Base-by-base conservation (phyloP, 2,797 vertebrate genomes). In the Scomberomorus guttatus region DNA sequence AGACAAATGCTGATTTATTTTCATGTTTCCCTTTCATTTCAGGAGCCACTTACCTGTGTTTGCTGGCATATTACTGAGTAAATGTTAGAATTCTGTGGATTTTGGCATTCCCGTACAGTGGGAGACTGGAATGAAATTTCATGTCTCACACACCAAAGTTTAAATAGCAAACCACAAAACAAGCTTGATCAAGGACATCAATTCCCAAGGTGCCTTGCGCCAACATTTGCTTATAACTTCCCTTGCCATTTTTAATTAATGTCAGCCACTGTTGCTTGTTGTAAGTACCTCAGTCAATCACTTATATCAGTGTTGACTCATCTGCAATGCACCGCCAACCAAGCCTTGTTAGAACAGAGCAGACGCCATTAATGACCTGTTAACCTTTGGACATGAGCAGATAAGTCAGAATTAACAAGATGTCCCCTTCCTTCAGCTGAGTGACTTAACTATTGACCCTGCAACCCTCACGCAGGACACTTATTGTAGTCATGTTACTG, bases 201-300 rank as follows among this genome's bases (percentile, higher is more conserved):
- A 56, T 58, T 87, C 77, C 80, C 82, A 69, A 48, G 67, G 85
- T 72, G 62, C 65, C 61, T 51, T 56, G 34, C 58, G 11, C 62
- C 76, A 83, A 70, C 61, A 56, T 87, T 87, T 86, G 59, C 84
- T 86, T 27, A 55, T n/a, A 75, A 73, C 64, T 46, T 85, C 27
- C n/a, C 46, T 3, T 62, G 76, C 46, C 70, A 65, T 75, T 81
- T 74, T 76, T 60, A 80, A 88, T 87, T 66, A 79, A 55, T 15
- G 58, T 80, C 72, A 84, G 71, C 52, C 25, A 69, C 46, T 62
- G 54, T 18, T 66, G 51, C 64, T 58, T 71, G 54, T 63, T 73
- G 24, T 60, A 71, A 74, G 72, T 67, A 25, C 51, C 72, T 78
- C 50, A 77, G 64, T 81, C 87, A 75, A 58, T 91, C 82, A 85